Evolutionary conservation across 2,797 vertebrate species (phyloP), one percentile per base, ranked within the genome.

Genomic region (Fratercula arctica): DNA sequence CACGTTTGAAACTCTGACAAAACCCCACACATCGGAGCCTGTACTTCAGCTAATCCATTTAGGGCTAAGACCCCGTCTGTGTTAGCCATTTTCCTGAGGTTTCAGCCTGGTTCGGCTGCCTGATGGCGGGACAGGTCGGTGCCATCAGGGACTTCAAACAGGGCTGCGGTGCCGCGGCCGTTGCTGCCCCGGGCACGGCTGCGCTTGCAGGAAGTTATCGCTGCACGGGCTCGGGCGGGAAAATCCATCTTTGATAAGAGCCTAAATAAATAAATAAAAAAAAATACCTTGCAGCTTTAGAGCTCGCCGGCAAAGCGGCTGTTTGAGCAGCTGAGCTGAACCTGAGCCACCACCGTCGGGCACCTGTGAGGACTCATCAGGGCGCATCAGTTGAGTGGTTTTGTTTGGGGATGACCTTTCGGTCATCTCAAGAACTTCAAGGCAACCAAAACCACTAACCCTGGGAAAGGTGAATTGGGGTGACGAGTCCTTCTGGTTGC

Each of bases 1-100:
- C 95, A 95, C 94, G 9, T 95, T 93, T 57, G 90, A 91, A 93
- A 94, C 91, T 35, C 95, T 93, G 89, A 94, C 93, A 95, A 91
- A 92, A 94, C 88, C 90, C 80, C 75, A 67, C 28, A 84, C 59
- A 29, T 25, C 25, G 74, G 83, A 82, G 89, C 53, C 78, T 90
- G 95, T 66, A 66, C 93, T 87, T 87, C 48, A 29, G 73, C 37
- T 9, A 33, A 75, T 77, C 54, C 85, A 54, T 66, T 77, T 7
- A 18, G n/a, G 82, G 82, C 85, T 69, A 53, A 48, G 54, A 63
- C 16, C 43, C 50, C 85, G 43, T 33, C 57, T 9, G n/a, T 1
- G 7, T 50, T 64, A 57, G 54, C 46, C 31, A 1, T 54, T 75
- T 86, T 59, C 76, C 69, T 43, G 8, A 56, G 39, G 46, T 33